These are phyloP conservation scores for Symphodus melops DNA, from an alignment of 2,113 vertebrate species.

Conservation along the genomic window DNA sequence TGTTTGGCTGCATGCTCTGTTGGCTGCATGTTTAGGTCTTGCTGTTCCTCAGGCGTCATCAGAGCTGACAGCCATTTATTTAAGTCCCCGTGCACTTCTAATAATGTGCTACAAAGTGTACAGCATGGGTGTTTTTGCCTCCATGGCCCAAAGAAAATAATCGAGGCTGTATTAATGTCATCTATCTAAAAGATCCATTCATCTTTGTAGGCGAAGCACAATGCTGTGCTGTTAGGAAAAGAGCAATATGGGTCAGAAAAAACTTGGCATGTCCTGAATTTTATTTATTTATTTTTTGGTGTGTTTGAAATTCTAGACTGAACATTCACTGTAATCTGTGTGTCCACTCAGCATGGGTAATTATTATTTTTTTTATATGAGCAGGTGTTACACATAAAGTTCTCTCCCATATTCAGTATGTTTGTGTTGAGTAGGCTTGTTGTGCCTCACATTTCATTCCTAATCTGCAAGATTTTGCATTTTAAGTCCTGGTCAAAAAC, in stretches of 20 bases:
- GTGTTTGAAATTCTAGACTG: slow-evolving; percentile 5
- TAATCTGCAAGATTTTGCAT: slow-evolving; percentile 39
- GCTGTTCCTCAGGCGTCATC: slow-evolving; percentile 62
- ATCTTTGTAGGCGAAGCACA: slow-evolving; percentile 59
- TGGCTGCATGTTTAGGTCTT: slow-evolving; percentile 63
- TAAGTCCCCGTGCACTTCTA: slow-evolving; percentile 57
- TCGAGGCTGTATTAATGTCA: slow-evolving; percentile 57
- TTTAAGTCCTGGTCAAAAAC: slow-evolving; percentile 42
- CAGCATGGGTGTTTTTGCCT: slow-evolving; percentile 59
- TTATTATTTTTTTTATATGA: slow-evolving; percentile 37
- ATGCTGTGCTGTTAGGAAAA: slow-evolving; percentile 49
- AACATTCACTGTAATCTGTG: slow-evolving; percentile 27
- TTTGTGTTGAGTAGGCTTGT: slow-evolving; percentile 13
- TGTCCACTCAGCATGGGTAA: slow-evolving; percentile 25
- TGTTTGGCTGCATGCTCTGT: slow-evolving; percentile 54
- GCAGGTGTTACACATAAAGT: slow-evolving; percentile 44
- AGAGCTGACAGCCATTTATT: slow-evolving; percentile 68
- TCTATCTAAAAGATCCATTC: slow-evolving; percentile 61
- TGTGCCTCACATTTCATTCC: slow-evolving; percentile 27
- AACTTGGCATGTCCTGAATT: slow-evolving; percentile 5
- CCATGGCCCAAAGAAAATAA: slow-evolving; percentile 76
- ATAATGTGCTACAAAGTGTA: slow-evolving; percentile 39
- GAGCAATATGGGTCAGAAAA: slow-evolving; percentile 52
- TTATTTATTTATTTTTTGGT: too few relatives aligned
- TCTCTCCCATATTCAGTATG: slow-evolving; percentile 3